These are phyloP conservation scores for Ciconia maguari DNA, from an alignment of 2,113 vertebrate species.

Conservation along the genomic window DNA sequence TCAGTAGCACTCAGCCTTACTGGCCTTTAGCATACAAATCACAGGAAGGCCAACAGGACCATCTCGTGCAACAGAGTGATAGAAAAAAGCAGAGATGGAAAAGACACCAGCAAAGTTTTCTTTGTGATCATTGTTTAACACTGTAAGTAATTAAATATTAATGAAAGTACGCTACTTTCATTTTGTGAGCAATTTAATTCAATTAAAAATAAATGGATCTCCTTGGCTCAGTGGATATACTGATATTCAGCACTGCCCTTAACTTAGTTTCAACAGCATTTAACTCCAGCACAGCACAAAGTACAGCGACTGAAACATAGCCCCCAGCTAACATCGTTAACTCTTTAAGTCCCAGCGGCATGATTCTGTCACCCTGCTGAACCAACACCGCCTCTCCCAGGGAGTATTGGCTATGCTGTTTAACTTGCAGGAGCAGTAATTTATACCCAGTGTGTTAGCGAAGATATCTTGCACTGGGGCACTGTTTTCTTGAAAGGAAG, in stretches of 20 bases:
- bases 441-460: conserved; percentile 43
- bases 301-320: conserved; percentile 31
- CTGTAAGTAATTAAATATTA: conserved; percentile 83
- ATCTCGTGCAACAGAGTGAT: conserved; percentile 41
- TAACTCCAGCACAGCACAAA: conserved; percentile 60
- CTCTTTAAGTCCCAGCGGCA: conserved; percentile 46
- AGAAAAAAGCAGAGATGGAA: conserved; percentile 55
- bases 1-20: background rate
- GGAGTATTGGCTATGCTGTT: conserved; percentile 25
- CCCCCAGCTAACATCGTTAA: conserved; percentile 51
- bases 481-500: conserved; percentile 60
- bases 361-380: conserved; percentile 43
- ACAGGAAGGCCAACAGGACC: conserved; percentile 26
- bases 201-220: conserved; percentile 87
- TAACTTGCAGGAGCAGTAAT: conserved; percentile 33
- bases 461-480: conserved; percentile 60
- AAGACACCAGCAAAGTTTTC: conserved; percentile 74
- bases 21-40: conserved; percentile 41
- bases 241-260: conserved; percentile 70
- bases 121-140: conserved; percentile 82
- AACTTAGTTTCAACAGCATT: conserved; percentile 66
- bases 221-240: conserved; percentile 78
- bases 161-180: conserved; percentile 83
- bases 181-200: conserved; percentile 87
- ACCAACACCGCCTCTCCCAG: conserved; percentile 10